These are phyloP conservation scores for Corydoras maculifer DNA, from an alignment of 2,113 vertebrate genomes.

Conservation along the genomic window DNA sequence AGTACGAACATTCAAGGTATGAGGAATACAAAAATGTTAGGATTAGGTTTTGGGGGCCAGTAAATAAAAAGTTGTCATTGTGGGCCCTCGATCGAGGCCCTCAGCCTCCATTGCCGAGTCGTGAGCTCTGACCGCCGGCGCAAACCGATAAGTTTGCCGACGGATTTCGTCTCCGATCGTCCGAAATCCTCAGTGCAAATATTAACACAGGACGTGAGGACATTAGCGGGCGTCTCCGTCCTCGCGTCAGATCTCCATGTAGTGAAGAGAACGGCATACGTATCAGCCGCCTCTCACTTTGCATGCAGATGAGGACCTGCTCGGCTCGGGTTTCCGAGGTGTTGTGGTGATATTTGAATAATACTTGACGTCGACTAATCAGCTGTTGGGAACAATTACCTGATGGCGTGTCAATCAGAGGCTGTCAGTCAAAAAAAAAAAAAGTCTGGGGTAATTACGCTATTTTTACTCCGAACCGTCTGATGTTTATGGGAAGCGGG, in stretches of 20 bases:
- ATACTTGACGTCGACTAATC: slow-evolving; percentile 66
- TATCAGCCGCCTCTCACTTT: slow-evolving; percentile 48
- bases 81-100: too few species aligned
- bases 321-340: slow-evolving; percentile 56
- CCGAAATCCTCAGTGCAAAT: slow-evolving; percentile 41
- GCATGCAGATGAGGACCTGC: slow-evolving; percentile 57
- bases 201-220: slow-evolving; percentile 46
- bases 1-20: too few species aligned
- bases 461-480: slow-evolving; percentile 67
- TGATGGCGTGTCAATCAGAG: slow-evolving; percentile 74
- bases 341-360: slow-evolving; percentile 54
- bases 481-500: slow-evolving; percentile 70
- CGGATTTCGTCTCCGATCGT: slow-evolving; percentile 33
- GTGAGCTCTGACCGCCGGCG: too few species aligned
- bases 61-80: too few species aligned
- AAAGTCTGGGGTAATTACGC: slow-evolving; percentile 56
- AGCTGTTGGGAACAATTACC: slow-evolving; percentile 69
- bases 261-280: slow-evolving; percentile 47
- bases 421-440: slow-evolving; percentile 57
- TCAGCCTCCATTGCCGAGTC: too few species aligned
- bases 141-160: not conserved
- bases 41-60: too few species aligned
- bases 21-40: too few species aligned
- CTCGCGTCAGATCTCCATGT: slow-evolving; percentile 43
- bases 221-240: slow-evolving; percentile 43